Percentiles rank a stretch among this genome's conserved stretches.
Evolutionary conservation across 1,140 invertebrate genomes (phyloP).

Genomic region (Coptotermes formosanus): DNA sequence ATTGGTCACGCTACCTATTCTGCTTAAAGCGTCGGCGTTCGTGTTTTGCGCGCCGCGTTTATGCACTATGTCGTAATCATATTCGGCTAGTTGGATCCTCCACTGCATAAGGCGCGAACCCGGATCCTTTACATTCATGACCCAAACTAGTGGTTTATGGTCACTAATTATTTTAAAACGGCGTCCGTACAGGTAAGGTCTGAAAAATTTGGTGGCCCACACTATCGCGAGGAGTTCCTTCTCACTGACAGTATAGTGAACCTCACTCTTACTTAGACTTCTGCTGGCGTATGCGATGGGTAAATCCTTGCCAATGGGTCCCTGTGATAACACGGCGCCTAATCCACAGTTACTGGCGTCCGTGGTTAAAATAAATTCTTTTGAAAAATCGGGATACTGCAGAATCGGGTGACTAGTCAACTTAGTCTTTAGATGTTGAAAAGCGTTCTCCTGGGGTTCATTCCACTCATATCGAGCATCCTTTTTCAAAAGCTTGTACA

Average conservation of each 20-base stretch:
- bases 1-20: not conserved
- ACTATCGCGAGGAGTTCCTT: constrained; percentile 35
- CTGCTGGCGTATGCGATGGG: constrained; percentile 33
- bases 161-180: constrained; percentile 46
- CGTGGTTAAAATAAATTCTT: constrained; percentile 37
- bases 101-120: constrained; percentile 41
- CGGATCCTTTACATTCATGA: constrained; percentile 42
- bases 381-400: constrained; percentile 37
- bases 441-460: constrained; percentile 30
- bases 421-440: constrained; percentile 33
- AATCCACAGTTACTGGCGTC: constrained; percentile 37
- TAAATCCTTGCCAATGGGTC: constrained; percentile 8
- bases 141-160: constrained; percentile 44
- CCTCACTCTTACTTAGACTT: constrained; percentile 37
- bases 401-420: constrained; percentile 31
- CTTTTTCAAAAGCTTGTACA: constrained; percentile 37
- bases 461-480: constrained; percentile 34
- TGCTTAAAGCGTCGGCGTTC: constrained; percentile 24
- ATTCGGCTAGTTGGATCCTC: constrained; percentile 42
- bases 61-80: constrained; percentile 42
- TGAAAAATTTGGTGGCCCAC: constrained; percentile 42
- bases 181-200: constrained; percentile 42
- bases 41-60: constrained; percentile 26
- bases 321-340: constrained; percentile 37
- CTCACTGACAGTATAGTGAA: constrained; percentile 41